phyloP scores from a whole-genome alignment of 2,113 vertebrate genomes.

The Otolemur garnettii region DNA sequence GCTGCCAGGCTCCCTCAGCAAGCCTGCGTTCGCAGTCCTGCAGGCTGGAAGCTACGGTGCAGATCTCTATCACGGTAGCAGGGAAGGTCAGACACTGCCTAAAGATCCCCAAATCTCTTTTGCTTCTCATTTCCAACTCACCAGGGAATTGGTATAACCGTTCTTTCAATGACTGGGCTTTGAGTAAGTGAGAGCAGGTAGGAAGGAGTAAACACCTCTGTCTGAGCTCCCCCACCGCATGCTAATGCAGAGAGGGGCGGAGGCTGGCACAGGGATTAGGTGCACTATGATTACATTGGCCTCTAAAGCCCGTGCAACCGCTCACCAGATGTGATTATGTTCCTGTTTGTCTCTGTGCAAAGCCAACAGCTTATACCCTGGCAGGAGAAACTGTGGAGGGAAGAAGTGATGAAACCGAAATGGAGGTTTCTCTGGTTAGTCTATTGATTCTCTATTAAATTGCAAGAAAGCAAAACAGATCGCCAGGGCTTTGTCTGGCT shows the following conservation, averaged over 20 bases:
- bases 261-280: neutral
- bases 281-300: rapidly evolving
- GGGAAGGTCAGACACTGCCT: neutral
- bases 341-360: neutral
- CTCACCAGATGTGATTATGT: neutral
- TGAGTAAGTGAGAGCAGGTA: neutral
- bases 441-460: constrained; percentile 34
- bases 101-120: neutral
- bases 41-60: rapidly evolving
- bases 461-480: constrained; percentile 28
- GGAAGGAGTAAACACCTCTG: rapidly evolving
- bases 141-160: neutral
- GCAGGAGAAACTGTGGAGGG: neutral
- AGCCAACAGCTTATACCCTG: neutral
- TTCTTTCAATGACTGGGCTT: neutral
- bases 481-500: neutral
- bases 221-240: rapidly evolving
- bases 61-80: neutral
- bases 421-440: neutral
- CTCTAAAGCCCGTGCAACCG: neutral
- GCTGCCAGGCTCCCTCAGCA: neutral
- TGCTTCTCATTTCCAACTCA: neutral
- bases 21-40: neutral
- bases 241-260: neutral
- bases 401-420: neutral